Base-by-base conservation (phyloP, 2,113 vertebrate species). In the Rhipidura dahli region DNA sequence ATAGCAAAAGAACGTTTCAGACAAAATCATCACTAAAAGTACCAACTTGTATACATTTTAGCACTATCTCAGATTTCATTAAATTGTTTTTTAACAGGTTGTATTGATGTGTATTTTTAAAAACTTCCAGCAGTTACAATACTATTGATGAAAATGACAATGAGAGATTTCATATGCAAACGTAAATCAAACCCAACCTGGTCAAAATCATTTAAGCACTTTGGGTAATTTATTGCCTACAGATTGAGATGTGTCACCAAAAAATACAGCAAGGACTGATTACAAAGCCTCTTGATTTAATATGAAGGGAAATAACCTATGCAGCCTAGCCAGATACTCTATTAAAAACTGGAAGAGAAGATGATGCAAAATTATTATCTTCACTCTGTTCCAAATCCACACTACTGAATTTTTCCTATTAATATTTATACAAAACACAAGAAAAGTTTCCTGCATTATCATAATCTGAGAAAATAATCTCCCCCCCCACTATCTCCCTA, bases 391-490 rank as follows among this genome's bases (percentile, higher is more conserved):
- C n/a, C 60, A 92, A 88, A 97, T 84, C 30, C 45, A 85, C 54
- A 47, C 79, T 61, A 86, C 61, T 63, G 79, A 30, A 30, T 78
- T 85, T 61, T 86, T 56, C 61, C 57, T 53, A 95, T 94, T 94
- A 97, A 90, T 96, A 95, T 94, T 96, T 88, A 95, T 77, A 89
- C 13, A 80, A 68, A 75, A 83, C 10, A 60, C 35, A 86, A 44
- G 35, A 56, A 87, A 95, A 89, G 54, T 85, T 76, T 96, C 90
- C 78, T 94, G 64, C 71, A 93, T 90, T 69, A 84, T 37, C 9
- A 4, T 93, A 90, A 97, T 90, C 93, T 97, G 60, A 91, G 78
- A 83, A 97, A 97, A 93, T 69, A 85, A 75, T 88, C 91, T 70
- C 30, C 13, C 53, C 39, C 50, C 53, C 26, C 33, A 49, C 56